Evolutionary conservation across 2,888 invertebrate species (phyloP).

Genomic region (Leptinotarsa peninsularis): DNA sequence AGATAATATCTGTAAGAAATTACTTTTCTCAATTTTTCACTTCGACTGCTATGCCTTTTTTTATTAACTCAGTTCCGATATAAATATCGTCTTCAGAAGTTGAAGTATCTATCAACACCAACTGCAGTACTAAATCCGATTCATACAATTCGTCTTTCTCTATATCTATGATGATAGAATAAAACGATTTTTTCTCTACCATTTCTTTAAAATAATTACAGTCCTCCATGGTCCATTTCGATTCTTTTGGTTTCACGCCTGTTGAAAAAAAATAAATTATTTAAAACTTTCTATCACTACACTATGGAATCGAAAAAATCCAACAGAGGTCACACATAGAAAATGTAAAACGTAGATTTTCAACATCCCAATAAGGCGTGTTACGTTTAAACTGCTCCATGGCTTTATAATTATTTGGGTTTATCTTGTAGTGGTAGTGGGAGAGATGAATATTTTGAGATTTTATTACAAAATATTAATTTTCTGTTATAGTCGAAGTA

Average conservation of each 20-base stretch:
- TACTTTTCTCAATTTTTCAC: conserved; percentile 10
- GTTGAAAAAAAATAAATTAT: conserved; percentile 29
- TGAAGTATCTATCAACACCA: conserved; percentile 79
- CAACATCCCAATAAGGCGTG: no score
- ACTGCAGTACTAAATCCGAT: conserved; percentile 72
- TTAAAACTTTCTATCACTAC: neutral
- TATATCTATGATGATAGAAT: conserved; percentile 75
- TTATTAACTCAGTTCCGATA: conserved; percentile 74
- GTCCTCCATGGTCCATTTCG: conserved; percentile 80
- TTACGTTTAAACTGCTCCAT: no score
- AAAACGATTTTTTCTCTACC: conserved; percentile 77
- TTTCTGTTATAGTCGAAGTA: no score
- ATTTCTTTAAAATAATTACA: conserved; percentile 79
- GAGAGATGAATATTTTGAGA: no score
- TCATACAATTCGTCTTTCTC: conserved; percentile 73
- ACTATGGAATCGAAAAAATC: no score
- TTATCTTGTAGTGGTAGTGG: no score
- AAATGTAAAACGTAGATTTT: no score
- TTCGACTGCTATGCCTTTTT: conserved; percentile 67
- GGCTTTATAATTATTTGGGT: no score
- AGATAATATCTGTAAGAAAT: neutral
- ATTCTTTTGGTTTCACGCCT: conserved; percentile 69
- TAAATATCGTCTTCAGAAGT: conserved; percentile 76
- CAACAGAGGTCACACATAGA: no score
- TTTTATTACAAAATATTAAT: no score